phyloP scores from a whole-genome alignment of 2,113 vertebrate genomes.

The Boleophthalmus pectinirostris region DNA sequence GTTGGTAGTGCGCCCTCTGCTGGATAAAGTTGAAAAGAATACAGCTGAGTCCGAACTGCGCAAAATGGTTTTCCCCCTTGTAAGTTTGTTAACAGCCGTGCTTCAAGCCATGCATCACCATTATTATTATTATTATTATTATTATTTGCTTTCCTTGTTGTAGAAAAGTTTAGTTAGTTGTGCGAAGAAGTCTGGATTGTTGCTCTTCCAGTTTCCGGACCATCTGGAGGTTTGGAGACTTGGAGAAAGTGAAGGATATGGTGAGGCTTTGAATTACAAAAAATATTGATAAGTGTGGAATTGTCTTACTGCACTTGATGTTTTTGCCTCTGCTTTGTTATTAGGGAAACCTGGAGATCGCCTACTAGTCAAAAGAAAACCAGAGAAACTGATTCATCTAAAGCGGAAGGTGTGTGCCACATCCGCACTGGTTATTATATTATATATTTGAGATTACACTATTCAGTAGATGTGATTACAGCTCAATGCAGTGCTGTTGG shows the following conservation, averaged over 20 bases:
- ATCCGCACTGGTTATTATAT: not conserved
- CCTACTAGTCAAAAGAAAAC: constrained; percentile 82
- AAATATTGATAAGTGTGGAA: not conserved
- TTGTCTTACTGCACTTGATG: not conserved
- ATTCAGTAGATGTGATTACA: too few species aligned
- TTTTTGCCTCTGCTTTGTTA: not conserved
- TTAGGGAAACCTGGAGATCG: constrained; percentile 84
- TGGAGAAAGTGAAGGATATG: constrained; percentile 81
- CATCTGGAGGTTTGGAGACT: constrained; percentile 93
- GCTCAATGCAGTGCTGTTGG: too few species aligned
- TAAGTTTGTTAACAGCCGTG: constrained; percentile 69
- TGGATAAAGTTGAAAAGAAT: constrained; percentile 87
- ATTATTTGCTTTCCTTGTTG: not conserved
- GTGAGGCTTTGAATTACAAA: constrained; percentile 64
- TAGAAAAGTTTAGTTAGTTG: constrained; percentile 89
- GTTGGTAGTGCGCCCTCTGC: constrained; percentile 88
- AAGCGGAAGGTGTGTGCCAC: constrained; percentile 85
- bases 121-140: not conserved
- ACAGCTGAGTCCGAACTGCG: constrained; percentile 78
- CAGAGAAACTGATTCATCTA: constrained; percentile 90
- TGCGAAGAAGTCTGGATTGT: constrained; percentile 83
- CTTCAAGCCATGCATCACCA: not conserved
- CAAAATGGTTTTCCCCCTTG: constrained; percentile 89
- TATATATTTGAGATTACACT: not conserved
- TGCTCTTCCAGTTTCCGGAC: constrained; percentile 92